These are phyloP conservation scores for Microcebus griseorufus DNA, from an alignment of 2,113 vertebrate species.

Conservation along the genomic window DNA sequence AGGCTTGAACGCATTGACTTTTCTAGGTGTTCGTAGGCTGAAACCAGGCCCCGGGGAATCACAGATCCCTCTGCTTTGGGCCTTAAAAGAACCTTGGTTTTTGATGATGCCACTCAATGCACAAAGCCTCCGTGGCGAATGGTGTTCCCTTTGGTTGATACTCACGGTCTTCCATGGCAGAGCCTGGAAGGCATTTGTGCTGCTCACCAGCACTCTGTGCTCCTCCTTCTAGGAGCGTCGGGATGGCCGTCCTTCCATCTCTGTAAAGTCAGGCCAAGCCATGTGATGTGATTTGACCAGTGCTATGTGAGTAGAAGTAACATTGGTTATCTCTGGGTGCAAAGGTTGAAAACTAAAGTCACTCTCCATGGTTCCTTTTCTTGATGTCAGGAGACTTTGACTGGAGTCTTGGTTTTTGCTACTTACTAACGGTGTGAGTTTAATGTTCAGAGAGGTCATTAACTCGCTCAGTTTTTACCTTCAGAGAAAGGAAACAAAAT, in stretches of 20 bases:
- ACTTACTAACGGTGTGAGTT: neutral
- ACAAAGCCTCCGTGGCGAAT: neutral
- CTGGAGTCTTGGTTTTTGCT: neutral
- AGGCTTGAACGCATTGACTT: neutral
- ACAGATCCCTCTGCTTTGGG: neutral
- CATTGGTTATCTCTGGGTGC: neutral
- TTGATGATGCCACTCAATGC: neutral
- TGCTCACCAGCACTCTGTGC: neutral
- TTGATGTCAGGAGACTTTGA: neutral
- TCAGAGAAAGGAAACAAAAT: slow-evolving; percentile 14
- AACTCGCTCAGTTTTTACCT: neutral
- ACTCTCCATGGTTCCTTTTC: neutral
- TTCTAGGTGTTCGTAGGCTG: neutral
- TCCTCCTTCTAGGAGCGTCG: neutral
- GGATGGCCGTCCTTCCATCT: neutral
- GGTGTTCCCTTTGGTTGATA: neutral
- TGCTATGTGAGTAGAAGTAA: neutral
- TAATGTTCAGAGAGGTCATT: neutral
- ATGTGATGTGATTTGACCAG: neutral
- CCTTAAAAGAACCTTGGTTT: neutral
- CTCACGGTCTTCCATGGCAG: neutral
- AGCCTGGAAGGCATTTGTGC: neutral
- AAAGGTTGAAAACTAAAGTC: neutral
- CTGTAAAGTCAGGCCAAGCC: neutral
- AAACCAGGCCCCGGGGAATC: neutral